phyloP scores from a whole-genome alignment of 1,140 invertebrate species.

The Mya arenaria region DNA sequence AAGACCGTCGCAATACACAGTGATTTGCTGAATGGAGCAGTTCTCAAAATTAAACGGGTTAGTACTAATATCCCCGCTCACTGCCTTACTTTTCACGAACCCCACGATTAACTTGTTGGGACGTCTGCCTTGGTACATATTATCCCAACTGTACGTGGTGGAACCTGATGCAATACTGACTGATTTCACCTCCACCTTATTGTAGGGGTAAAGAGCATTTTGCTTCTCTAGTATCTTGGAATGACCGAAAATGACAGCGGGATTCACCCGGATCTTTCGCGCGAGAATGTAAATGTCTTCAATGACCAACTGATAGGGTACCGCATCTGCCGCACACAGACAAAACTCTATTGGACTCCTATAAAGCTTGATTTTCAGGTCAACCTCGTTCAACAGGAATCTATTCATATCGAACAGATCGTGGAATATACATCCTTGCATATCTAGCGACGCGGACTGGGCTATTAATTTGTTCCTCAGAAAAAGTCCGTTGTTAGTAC shows the following conservation, averaged over 20 bases:
- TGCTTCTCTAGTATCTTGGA: constrained; percentile 20
- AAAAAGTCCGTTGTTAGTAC: constrained; percentile 5
- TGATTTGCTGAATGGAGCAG: constrained; percentile 24
- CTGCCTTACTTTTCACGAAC: constrained; percentile 35
- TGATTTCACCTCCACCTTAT: constrained; percentile 1
- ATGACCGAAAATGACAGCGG: constrained; percentile 15
- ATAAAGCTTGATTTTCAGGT: constrained; percentile 21
- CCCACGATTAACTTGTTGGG: constrained; percentile 13
- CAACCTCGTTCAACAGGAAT: constrained; percentile 43
- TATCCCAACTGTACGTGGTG: constrained; percentile 15
- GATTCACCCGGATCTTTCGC: constrained; percentile 14
- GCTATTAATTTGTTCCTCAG: neutral
- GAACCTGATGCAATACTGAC: constrained; percentile 28
- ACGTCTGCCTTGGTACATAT: constrained; percentile 23
- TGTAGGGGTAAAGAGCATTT: constrained; percentile 37
- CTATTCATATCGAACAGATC: constrained; percentile 12
- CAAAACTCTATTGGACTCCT: neutral
- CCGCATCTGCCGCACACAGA: constrained; percentile 4
- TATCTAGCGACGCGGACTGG: neutral
- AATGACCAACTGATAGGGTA: constrained; percentile 6
- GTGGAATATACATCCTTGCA: constrained; percentile 48
- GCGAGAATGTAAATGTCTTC: constrained; percentile 29
- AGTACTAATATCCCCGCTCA: constrained; percentile 16
- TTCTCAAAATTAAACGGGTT: constrained; percentile 32
- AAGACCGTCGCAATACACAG: constrained; percentile 24